Percentiles rank a stretch among this genome's conserved stretches.
Conservation (phyloP, 2,113 vertebrate genomes). For the Poecile atricapillus region DNA sequence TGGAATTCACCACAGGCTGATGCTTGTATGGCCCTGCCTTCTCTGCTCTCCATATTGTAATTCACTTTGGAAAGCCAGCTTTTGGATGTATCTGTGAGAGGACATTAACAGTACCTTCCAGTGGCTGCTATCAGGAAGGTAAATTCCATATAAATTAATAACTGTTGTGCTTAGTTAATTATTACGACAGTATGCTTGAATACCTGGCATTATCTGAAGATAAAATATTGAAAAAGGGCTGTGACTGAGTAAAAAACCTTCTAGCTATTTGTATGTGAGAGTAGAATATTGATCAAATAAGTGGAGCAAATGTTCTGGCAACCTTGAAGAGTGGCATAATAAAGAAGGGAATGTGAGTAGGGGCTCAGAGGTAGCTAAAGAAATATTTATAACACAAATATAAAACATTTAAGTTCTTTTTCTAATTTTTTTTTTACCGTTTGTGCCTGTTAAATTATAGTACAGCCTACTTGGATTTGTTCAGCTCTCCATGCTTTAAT, state of each 20-base stretch:
- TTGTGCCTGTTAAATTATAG: neutral
- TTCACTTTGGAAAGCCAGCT: neutral
- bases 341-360: neutral
- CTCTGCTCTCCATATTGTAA: neutral
- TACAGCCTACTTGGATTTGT: neutral
- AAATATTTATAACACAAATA: neutral
- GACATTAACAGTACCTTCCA: neutral
- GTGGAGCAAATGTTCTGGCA: neutral
- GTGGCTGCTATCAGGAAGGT: neutral
- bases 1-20: neutral
- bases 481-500: neutral
- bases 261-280: neutral
- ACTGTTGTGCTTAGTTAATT: neutral
- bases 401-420: neutral
- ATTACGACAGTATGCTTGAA: neutral
- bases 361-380: neutral
- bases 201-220: neutral
- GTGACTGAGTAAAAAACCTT: neutral
- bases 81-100: accelerated
- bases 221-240: neutral
- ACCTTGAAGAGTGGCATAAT: neutral
- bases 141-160: neutral
- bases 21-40: neutral
- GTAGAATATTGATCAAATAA: neutral
- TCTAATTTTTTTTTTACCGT: neutral